Conservation (phyloP, 1,140 invertebrate species). For the Drosophila littoralis region DNA sequence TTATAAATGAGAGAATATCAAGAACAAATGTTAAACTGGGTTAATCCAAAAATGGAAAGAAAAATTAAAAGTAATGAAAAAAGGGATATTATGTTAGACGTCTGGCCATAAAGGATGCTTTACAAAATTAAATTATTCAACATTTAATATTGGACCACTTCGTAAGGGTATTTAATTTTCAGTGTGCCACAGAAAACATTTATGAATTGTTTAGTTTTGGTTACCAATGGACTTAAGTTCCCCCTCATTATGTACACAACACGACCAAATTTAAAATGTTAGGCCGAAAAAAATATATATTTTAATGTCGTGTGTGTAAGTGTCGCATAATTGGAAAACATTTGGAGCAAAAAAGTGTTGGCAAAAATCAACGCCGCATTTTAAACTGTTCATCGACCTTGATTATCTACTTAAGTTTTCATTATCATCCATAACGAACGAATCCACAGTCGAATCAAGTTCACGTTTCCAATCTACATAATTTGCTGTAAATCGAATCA, state of each 20-base stretch:
- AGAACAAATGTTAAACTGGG: too few species aligned
- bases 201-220: too few species aligned
- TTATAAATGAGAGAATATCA: too few species aligned
- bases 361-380: conserved; percentile 3
- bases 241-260: neutral
- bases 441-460: conserved; percentile 38
- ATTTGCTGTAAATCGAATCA: conserved; percentile 34
- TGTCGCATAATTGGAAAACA: conserved; percentile 1
- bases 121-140: too few species aligned
- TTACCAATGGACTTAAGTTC: neutral
- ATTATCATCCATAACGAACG: conserved; percentile 59
- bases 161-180: too few species aligned
- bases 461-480: conserved; percentile 45
- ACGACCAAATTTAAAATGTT: neutral
- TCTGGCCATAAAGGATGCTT: too few species aligned
- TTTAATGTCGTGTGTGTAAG: conserved; percentile 63
- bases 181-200: too few species aligned
- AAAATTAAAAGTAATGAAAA: too few species aligned
- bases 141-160: too few species aligned
- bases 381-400: conserved; percentile 38
- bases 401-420: conserved; percentile 43
- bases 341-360: conserved; percentile 1
- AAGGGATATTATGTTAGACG: too few species aligned
- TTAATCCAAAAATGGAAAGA: too few species aligned
- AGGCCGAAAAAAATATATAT: neutral